Conservation (phyloP, 2,113 vertebrate genomes). For the Australoheros scitulus region DNA sequence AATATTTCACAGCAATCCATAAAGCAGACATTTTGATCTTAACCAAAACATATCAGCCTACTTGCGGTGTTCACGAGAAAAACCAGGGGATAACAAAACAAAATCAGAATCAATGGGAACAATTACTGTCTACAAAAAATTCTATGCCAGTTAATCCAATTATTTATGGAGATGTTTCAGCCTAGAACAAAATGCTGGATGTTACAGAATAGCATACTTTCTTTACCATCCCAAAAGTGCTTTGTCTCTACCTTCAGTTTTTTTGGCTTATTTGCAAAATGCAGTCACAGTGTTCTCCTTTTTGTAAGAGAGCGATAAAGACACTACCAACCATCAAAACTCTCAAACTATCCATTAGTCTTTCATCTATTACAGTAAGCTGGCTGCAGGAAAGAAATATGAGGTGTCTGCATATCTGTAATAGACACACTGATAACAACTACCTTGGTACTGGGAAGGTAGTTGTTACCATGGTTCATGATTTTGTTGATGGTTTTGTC, state of each 20-base stretch:
- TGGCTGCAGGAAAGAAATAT: slow-evolving; percentile 41
- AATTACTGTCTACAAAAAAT: neutral
- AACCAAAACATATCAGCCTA: neutral
- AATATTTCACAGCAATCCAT: slow-evolving; percentile 8
- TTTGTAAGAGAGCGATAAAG: slow-evolving; percentile 48
- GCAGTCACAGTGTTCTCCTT: neutral
- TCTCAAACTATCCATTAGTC: slow-evolving; percentile 56
- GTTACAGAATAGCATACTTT: neutral
- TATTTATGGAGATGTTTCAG: neutral
- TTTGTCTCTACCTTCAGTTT: neutral
- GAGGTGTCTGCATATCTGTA: slow-evolving; percentile 57
- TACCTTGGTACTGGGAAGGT: slow-evolving; percentile 6
- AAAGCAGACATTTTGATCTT: neutral
- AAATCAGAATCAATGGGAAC: slow-evolving; percentile 1
- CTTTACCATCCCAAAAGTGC: neutral
- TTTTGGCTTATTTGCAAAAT: slow-evolving; percentile 2
- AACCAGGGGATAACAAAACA: neutral
- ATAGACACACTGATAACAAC: slow-evolving; percentile 63
- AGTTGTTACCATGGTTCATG: no score
- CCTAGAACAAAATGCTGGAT: neutral
- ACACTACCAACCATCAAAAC: slow-evolving; percentile 44
- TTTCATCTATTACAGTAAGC: slow-evolving; percentile 52
- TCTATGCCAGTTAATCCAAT: neutral
- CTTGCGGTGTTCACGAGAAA: neutral
- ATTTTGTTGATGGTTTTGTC: slow-evolving; percentile 51